A percentile compares a stretch with the other conserved stretches of the same genome.
phyloP scores from a whole-genome alignment of 2,888 invertebrate genomes.

The Helleia helle region DNA sequence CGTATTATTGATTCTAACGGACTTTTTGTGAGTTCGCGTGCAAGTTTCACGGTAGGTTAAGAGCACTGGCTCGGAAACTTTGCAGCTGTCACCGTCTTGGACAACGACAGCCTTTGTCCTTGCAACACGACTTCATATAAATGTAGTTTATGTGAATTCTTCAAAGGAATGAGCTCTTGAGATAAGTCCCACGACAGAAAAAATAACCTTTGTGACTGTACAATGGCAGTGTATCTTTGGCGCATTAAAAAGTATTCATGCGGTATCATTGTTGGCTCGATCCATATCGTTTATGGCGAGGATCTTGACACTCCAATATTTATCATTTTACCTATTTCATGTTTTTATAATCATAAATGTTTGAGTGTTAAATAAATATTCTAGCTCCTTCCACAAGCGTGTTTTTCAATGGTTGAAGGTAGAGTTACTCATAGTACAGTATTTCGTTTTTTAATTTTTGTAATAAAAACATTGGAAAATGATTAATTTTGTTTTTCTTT shows the following conservation, averaged over 20 bases:
- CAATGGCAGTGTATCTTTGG: conserved; percentile 68
- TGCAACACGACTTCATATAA: conserved; percentile 68
- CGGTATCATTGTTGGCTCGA: conserved; percentile 60
- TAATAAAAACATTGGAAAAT: too few species aligned
- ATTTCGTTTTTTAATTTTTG: too few species aligned
- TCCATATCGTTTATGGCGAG: conserved; percentile 36
- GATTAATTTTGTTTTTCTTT: too few species aligned
- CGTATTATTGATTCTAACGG: conserved; percentile 58
- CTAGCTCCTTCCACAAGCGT: neutral
- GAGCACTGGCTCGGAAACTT: conserved; percentile 41
- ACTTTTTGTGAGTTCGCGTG: conserved; percentile 49
- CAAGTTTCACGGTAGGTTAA: conserved; percentile 61
- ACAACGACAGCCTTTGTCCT: conserved; percentile 60
- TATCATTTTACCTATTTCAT: conserved; percentile 36
- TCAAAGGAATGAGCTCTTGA: conserved; percentile 58
- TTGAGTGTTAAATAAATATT: too few species aligned
- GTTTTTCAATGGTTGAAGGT: too few species aligned
- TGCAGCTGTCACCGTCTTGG: conserved; percentile 66
- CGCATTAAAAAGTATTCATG: conserved; percentile 74
- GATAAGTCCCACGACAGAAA: conserved; percentile 58
- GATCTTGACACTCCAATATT: conserved; percentile 62
- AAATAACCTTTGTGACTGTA: conserved; percentile 50
- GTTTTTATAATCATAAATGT: conserved; percentile 1
- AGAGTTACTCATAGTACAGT: too few species aligned
- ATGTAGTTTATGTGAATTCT: conserved; percentile 67